Percentiles rank a stretch among this genome's conserved stretches.
Evolutionary conservation across 1,140 invertebrate genomes (phyloP).

Genomic region (Dryas iulia): DNA sequence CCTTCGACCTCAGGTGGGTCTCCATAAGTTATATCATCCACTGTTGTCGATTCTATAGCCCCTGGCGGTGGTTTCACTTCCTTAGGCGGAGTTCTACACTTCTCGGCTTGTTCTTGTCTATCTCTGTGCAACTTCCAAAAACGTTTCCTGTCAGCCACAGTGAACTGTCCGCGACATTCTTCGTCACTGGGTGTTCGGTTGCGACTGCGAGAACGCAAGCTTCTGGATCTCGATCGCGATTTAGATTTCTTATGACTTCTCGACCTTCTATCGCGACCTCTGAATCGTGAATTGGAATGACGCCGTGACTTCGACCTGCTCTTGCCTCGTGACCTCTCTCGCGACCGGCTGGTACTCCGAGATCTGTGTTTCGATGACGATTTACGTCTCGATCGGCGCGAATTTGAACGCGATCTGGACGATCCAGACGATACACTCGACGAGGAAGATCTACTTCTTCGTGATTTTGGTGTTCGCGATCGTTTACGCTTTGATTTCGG

Average conservation of each 20-base stretch:
- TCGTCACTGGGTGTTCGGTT: slow-evolving; percentile 56
- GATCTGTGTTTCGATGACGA: slow-evolving; percentile 45
- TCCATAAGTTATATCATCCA: slow-evolving; percentile 69
- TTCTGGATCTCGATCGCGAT: slow-evolving; percentile 49
- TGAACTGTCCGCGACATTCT: slow-evolving; percentile 67
- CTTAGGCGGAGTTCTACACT: slow-evolving; percentile 52
- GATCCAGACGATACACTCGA: slow-evolving; percentile 42
- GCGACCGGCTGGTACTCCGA: slow-evolving; percentile 47
- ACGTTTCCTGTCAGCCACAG: slow-evolving; percentile 67
- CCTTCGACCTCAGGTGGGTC: slow-evolving; percentile 72
- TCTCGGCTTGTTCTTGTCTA: slow-evolving; percentile 51
- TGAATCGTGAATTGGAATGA: slow-evolving; percentile 46
- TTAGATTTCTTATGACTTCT: slow-evolving; percentile 37
- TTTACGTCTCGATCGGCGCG: slow-evolving; percentile 42
- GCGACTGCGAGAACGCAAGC: slow-evolving; percentile 47
- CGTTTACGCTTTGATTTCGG: slow-evolving; percentile 47
- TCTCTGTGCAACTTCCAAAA: slow-evolving; percentile 70
- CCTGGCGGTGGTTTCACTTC: slow-evolving; percentile 65
- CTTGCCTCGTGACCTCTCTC: slow-evolving; percentile 43
- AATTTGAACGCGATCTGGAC: slow-evolving; percentile 43
- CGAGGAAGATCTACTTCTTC: slow-evolving; percentile 41
- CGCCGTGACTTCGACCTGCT: slow-evolving; percentile 48
- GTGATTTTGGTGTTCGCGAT: slow-evolving; percentile 37
- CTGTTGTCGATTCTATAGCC: slow-evolving; percentile 51
- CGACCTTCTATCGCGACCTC: slow-evolving; percentile 41